Conservation (phyloP, 2,113 vertebrate genomes). For the Collichthys lucidus region DNA sequence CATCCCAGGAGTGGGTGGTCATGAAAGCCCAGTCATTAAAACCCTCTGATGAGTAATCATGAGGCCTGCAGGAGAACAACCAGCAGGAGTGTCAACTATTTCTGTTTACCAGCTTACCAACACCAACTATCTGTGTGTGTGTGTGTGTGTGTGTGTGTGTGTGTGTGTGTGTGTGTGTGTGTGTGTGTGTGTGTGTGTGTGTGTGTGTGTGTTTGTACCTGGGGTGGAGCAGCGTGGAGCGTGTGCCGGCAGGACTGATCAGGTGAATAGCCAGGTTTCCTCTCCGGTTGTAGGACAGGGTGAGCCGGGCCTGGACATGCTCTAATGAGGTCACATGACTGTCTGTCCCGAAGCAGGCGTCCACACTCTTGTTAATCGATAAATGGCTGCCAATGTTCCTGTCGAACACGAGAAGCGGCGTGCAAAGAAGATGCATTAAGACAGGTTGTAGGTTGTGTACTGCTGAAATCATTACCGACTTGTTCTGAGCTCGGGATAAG, state of each 20-base stretch:
- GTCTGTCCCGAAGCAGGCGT: constrained; percentile 88
- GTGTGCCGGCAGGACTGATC: constrained; percentile 93
- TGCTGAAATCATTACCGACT: constrained; percentile 25
- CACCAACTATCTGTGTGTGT: neutral
- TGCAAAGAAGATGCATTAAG: constrained; percentile 1
- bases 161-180: too few species aligned
- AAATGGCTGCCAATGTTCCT: constrained; percentile 94
- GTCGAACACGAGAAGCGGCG: constrained; percentile 12
- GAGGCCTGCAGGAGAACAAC: constrained; percentile 84
- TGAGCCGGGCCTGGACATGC: constrained; percentile 93
- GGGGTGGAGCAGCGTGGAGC: constrained; percentile 93
- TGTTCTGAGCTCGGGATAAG: constrained; percentile 17
- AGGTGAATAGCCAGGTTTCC: constrained; percentile 96
- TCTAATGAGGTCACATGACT: constrained; percentile 90
- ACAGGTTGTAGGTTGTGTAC: neutral
- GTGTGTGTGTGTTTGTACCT: constrained; percentile 81
- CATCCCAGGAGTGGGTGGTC: constrained; percentile 98
- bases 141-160: constrained; percentile 3
- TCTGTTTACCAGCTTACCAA: neutral
- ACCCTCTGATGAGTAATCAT: constrained; percentile 95
- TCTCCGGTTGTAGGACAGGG: constrained; percentile 94
- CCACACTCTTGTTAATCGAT: constrained; percentile 88
- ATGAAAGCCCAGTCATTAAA: constrained; percentile 99
- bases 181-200: too few species aligned
- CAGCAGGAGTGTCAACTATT: neutral